These are phyloP conservation scores for Acleris laterana DNA, from an alignment of 2,888 invertebrate species.

Conservation along the genomic window DNA sequence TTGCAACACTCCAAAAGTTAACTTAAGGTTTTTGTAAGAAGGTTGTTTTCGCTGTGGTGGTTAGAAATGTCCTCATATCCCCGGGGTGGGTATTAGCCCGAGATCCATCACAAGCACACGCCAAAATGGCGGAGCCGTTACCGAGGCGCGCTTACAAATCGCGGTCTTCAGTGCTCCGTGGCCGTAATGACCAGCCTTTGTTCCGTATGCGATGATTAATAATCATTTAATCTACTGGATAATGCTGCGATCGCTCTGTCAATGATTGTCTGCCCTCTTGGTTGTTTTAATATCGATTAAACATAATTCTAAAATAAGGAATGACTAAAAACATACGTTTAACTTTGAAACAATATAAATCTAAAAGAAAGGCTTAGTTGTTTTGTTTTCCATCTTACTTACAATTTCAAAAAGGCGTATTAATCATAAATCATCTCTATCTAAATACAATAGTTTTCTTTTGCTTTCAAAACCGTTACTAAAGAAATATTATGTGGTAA, in stretches of 20 bases:
- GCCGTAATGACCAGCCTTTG: constrained; percentile 55
- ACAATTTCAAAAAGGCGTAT: no score
- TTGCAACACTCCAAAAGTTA: constrained; percentile 11
- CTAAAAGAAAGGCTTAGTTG: no score
- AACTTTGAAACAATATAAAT: no score
- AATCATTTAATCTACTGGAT: constrained; percentile 31
- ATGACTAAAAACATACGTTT: no score
- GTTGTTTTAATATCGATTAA: no score
- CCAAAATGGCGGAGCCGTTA: constrained; percentile 52
- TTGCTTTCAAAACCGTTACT: no score
- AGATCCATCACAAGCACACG: constrained; percentile 59
- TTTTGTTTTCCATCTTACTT: no score
- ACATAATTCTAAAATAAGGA: no score
- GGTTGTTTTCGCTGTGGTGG: constrained; percentile 40
- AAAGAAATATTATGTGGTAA: no score
- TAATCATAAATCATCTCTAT: no score
- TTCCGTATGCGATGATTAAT: constrained; percentile 43
- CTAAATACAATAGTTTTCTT: no score
- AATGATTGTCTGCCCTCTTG: background rate
- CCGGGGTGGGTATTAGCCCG: constrained; percentile 57
- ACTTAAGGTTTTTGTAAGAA: constrained; percentile 37
- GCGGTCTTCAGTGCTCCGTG: constrained; percentile 56
- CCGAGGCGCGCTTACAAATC: constrained; percentile 63
- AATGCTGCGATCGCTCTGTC: no score
- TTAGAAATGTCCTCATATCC: constrained; percentile 38